A percentile compares a stretch with the other conserved stretches of the same genome.
These are phyloP conservation scores for Urocitellus parryii DNA, from an alignment of 2,113 vertebrate genomes.

Conservation along the genomic window DNA sequence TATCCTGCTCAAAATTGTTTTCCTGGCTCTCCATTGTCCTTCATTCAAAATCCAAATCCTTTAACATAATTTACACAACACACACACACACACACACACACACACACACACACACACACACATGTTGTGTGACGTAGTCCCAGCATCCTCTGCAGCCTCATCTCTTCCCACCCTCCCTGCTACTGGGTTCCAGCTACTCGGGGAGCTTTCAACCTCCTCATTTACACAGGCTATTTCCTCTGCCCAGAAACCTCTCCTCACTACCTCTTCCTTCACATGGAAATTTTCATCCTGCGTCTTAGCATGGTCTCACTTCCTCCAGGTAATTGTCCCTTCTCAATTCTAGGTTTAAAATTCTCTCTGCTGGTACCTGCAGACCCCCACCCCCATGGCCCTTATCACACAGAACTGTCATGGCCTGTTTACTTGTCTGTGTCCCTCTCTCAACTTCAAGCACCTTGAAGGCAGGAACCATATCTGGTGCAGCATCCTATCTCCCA, in stretches of 20 bases:
- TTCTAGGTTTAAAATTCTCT: neutral
- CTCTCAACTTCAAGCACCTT: neutral
- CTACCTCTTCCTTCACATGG: neutral
- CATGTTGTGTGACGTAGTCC: neutral
- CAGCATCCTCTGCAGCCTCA: neutral
- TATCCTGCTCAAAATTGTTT: neutral
- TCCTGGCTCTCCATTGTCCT: neutral
- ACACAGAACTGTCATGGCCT: neutral
- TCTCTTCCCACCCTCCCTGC: neutral
- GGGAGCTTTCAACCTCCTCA: neutral
- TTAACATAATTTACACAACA: neutral
- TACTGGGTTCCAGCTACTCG: neutral
- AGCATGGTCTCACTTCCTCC: neutral
- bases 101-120: neutral
- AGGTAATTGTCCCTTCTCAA: neutral
- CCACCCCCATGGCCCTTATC: neutral
- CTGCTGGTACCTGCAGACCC: neutral
- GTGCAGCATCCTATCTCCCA: neutral
- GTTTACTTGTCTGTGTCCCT: neutral
- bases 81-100: neutral
- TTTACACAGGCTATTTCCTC: neutral
- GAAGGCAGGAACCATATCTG: neutral
- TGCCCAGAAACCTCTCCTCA: neutral
- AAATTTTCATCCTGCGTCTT: neutral
- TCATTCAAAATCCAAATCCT: neutral